Evolutionary conservation across 2,888 invertebrate species (phyloP).

Genomic region (Stenodera caucasica): DNA sequence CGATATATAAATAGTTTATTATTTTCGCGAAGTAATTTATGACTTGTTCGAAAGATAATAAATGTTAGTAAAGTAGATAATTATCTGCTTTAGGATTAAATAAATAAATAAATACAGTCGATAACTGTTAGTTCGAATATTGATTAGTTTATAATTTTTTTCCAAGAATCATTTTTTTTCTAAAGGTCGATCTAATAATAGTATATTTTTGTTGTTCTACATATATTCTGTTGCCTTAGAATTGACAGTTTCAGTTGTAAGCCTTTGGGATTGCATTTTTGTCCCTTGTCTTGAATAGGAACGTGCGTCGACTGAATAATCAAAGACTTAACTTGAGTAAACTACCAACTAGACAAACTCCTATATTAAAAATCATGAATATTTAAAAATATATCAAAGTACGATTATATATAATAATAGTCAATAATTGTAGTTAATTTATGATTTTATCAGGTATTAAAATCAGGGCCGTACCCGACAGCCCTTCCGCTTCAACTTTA

Average conservation of each 20-base stretch:
- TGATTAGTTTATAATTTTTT: neutral
- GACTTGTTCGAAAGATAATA: neutral
- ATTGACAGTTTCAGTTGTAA: slow-evolving; percentile 27
- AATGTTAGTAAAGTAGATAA: neutral
- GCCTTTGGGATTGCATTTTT: slow-evolving; percentile 27
- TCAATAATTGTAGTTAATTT: slow-evolving; percentile 11
- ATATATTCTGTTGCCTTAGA: slow-evolving; percentile 10
- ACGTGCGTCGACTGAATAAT: slow-evolving; percentile 23
- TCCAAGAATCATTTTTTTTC: neutral
- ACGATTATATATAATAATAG: no score
- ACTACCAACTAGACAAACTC: neutral
- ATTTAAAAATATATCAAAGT: no score
- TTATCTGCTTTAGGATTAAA: neutral
- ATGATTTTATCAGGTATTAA: slow-evolving; percentile 5
- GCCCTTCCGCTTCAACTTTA: slow-evolving; percentile 20
- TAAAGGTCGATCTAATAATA: no score
- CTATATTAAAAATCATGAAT: neutral
- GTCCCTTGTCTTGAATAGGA: slow-evolving; percentile 23
- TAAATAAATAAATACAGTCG: neutral
- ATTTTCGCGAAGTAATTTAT: neutral
- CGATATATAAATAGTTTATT: neutral
- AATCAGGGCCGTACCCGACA: neutral
- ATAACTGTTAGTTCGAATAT: neutral
- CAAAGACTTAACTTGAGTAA: slow-evolving; percentile 13
- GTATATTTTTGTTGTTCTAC: slow-evolving; percentile 14